Evolutionary conservation across 2,113 vertebrate genomes (phyloP).

Genomic region (Pavo muticus): DNA sequence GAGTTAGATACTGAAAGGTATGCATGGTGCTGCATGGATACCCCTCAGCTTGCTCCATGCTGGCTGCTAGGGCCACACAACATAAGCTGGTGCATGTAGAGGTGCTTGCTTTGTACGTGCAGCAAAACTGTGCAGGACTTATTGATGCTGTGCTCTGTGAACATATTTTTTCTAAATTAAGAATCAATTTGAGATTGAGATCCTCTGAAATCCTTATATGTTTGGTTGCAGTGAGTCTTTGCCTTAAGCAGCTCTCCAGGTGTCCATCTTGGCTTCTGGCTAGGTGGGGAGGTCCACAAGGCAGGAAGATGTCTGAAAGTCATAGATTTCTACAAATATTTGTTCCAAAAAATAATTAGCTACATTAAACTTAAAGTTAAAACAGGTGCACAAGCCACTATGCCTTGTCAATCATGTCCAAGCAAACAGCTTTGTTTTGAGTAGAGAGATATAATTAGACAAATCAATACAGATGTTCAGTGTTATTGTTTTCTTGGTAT

Average conservation of each 20-base stretch:
- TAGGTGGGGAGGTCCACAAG: background rate
- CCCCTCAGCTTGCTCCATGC: background rate
- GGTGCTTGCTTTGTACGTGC: background rate
- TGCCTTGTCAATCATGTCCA: background rate
- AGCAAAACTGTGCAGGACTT: background rate
- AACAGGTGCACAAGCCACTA: background rate
- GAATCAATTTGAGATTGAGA: background rate
- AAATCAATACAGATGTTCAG: conserved; percentile 3
- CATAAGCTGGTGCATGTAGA: rapidly evolving
- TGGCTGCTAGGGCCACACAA: background rate
- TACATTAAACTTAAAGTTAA: background rate
- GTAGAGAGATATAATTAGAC: background rate
- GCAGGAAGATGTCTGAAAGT: background rate
- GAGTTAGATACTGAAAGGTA: background rate
- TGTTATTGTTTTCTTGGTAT: conserved; percentile 12
- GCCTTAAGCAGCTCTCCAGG: background rate
- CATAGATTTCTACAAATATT: background rate
- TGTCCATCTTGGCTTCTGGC: background rate
- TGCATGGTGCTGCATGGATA: background rate
- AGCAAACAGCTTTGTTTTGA: background rate
- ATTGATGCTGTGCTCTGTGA: background rate
- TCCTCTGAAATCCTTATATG: background rate
- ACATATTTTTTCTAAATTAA: background rate
- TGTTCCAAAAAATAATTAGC: background rate
- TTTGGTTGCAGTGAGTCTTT: background rate